A percentile compares a stretch with the other conserved stretches of the same genome.
Conservation (phyloP, 2,113 vertebrate species). For the Pristiophorus japonicus region DNA sequence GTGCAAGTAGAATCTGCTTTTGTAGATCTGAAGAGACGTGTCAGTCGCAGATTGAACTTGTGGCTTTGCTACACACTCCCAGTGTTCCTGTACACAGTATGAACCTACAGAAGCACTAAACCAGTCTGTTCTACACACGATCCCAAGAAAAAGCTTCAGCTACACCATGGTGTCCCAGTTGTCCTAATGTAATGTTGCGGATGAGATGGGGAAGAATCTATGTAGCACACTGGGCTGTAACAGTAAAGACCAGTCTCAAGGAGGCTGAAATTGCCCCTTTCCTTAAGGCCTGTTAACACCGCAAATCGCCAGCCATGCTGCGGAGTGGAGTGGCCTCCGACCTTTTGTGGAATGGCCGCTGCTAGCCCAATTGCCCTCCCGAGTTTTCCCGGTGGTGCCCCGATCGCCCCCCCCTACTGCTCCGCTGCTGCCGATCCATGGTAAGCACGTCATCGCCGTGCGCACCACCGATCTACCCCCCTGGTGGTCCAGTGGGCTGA, state of each 20-base stretch:
- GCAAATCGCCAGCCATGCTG: too few species aligned
- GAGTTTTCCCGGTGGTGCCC: too few species aligned
- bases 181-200: not conserved
- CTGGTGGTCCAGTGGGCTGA: too few species aligned
- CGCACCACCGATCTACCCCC: too few species aligned
- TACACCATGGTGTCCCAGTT: not conserved
- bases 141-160: not conserved
- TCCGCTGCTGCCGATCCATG: too few species aligned
- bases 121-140: not conserved
- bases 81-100: not conserved
- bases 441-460: too few species aligned
- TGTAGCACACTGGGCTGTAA: not conserved
- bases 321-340: too few species aligned
- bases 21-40: not conserved
- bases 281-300: too few species aligned
- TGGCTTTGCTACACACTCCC: not conserved
- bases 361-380: too few species aligned
- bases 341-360: too few species aligned
- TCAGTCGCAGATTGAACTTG: not conserved
- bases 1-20: not conserved
- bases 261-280: too few species aligned
- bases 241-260: not conserved
- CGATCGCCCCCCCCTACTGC: too few species aligned
- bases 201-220: not conserved
- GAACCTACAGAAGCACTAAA: not conserved